phyloP scores from a whole-genome alignment of 2,888 invertebrate genomes.

The Eilema griseolum region DNA sequence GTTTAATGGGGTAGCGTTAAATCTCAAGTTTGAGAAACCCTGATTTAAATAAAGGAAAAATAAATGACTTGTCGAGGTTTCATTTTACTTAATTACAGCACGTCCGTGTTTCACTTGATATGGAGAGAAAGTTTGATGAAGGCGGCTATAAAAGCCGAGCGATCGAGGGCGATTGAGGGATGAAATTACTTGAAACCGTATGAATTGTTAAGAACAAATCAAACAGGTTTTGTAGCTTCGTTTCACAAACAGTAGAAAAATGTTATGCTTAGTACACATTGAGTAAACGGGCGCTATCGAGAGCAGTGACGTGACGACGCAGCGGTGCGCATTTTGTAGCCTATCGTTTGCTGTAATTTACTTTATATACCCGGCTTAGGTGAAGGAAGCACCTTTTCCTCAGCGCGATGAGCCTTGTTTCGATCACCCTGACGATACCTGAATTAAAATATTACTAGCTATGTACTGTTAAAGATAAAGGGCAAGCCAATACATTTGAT shows the following conservation, averaged over 20 bases:
- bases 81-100: constrained; percentile 20
- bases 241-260: constrained; percentile 2
- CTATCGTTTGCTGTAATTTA: no score
- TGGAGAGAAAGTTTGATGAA: constrained; percentile 14
- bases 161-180: constrained; percentile 8
- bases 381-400: no score
- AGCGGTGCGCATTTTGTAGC: no score
- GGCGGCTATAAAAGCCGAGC: constrained; percentile 19
- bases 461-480: no score
- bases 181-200: constrained; percentile 12
- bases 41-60: background rate
- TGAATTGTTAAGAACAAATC: constrained; percentile 6
- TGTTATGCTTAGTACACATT: background rate
- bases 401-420: no score
- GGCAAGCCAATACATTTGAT: background rate
- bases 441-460: no score
- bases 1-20: background rate
- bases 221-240: background rate
- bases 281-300: background rate
- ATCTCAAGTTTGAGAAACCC: background rate
- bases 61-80: constrained; percentile 15
- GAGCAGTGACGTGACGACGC: no score
- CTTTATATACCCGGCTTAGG: no score
- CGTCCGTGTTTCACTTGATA: constrained; percentile 12
- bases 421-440: no score